phyloP scores from a whole-genome alignment of 2,888 invertebrate genomes.

The Cerastis leucographa region DNA sequence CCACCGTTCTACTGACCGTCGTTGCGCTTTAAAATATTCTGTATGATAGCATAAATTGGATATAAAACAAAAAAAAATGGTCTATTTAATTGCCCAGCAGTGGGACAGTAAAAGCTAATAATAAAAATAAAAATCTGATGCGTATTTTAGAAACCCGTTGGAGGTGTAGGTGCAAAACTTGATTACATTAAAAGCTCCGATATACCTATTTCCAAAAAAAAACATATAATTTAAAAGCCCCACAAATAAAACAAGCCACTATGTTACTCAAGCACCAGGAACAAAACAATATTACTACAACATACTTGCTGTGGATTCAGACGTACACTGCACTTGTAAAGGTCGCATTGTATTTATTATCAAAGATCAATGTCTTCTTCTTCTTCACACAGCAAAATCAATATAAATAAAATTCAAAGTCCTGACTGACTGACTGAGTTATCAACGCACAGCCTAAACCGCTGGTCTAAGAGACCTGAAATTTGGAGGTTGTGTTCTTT shows the following conservation, averaged over 20 bases:
- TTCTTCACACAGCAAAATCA: conserved; percentile 10
- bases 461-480: too few species aligned
- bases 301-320: conserved; percentile 27
- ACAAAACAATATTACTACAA: conserved; percentile 31
- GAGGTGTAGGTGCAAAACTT: background rate
- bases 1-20: too few species aligned
- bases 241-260: background rate
- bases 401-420: too few species aligned
- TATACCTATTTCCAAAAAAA: background rate
- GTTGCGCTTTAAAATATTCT: too few species aligned
- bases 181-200: background rate
- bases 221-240: background rate
- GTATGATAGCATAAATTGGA: too few species aligned
- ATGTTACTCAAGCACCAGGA: background rate
- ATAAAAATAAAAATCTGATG: too few species aligned
- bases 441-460: too few species aligned
- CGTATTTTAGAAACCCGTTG: background rate
- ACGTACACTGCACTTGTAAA: conserved; percentile 26
- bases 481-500: too few species aligned
- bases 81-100: too few species aligned
- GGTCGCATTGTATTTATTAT: conserved; percentile 27
- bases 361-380: conserved; percentile 34
- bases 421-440: too few species aligned
- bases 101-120: too few species aligned
- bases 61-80: too few species aligned